These are phyloP conservation scores for Synergus itoensis DNA, from an alignment of 2,888 invertebrate genomes.

Conservation along the genomic window DNA sequence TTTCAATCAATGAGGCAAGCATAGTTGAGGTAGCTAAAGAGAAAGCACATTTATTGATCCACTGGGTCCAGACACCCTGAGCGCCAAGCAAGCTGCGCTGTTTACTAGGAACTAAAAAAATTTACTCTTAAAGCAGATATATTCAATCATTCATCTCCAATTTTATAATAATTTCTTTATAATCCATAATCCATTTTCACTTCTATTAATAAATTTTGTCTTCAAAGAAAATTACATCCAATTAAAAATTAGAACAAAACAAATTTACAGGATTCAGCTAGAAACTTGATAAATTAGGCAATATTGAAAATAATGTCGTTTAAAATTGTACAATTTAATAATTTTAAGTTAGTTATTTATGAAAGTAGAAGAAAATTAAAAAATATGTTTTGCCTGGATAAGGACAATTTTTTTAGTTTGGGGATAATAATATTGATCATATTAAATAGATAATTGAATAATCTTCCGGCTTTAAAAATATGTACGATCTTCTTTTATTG, in stretches of 20 bases:
- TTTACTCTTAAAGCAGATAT: conserved; percentile 54
- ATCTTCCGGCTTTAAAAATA: conserved; percentile 10
- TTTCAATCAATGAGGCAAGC: conserved; percentile 40
- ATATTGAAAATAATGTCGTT: no score
- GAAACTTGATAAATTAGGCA: no score
- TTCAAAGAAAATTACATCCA: background rate
- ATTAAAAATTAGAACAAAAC: background rate
- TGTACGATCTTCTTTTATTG: background rate
- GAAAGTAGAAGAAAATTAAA: no score
- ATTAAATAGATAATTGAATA: conserved; percentile 23
- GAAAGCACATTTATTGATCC: conserved; percentile 62
- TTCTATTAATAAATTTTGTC: background rate
- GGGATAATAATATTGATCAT: background rate
- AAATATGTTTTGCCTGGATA: no score
- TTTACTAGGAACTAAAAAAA: conserved; percentile 47
- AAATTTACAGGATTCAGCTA: background rate
- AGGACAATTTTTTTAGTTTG: background rate
- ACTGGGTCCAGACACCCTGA: conserved; percentile 61
- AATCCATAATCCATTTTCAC: background rate
- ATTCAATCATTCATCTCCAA: background rate
- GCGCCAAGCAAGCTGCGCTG: conserved; percentile 51
- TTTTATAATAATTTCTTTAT: background rate
- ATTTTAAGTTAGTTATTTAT: no score
- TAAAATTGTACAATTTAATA: no score
- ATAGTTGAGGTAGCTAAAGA: conserved; percentile 59